These are phyloP conservation scores for Helleia helle DNA, from an alignment of 2,888 invertebrate genomes.

Conservation along the genomic window DNA sequence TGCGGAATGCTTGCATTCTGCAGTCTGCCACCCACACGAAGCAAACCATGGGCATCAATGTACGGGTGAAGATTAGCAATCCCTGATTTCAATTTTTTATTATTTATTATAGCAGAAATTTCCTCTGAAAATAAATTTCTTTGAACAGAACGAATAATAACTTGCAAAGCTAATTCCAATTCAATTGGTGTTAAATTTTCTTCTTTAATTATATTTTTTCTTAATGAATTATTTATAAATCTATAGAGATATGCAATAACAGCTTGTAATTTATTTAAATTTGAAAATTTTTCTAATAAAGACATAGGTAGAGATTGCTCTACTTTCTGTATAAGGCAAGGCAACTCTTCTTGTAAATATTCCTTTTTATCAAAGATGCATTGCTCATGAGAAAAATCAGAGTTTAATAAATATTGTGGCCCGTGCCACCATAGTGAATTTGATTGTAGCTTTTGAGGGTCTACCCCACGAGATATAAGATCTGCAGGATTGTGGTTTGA, in stretches of 20 bases:
- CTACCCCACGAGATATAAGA: neutral
- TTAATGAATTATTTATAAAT: no score
- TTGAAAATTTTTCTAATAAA: no score
- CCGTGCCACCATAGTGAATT: neutral
- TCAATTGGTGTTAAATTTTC: no score
- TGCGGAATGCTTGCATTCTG: neutral
- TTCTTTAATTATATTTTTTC: no score
- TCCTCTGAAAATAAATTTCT: neutral
- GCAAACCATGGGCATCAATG: neutral
- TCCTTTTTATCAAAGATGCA: no score
- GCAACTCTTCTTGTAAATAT: no score
- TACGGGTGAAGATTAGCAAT: conserved; percentile 14
- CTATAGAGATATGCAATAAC: no score
- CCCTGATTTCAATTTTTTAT: conserved; percentile 2
- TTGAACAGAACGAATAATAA: neutral
- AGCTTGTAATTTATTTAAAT: no score
- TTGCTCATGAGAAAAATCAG: no score
- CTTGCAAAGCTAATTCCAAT: no score
- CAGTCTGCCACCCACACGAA: neutral
- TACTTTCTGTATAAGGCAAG: no score
- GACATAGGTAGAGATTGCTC: no score
- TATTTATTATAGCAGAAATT: neutral
- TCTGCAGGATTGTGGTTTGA: neutral
- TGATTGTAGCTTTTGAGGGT: neutral
- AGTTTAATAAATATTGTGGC: neutral